A percentile compares a stretch with the other conserved stretches of the same genome.
These are phyloP conservation scores for Hippocampus abdominalis DNA, from an alignment of 2,113 vertebrate species.

Conservation along the genomic window DNA sequence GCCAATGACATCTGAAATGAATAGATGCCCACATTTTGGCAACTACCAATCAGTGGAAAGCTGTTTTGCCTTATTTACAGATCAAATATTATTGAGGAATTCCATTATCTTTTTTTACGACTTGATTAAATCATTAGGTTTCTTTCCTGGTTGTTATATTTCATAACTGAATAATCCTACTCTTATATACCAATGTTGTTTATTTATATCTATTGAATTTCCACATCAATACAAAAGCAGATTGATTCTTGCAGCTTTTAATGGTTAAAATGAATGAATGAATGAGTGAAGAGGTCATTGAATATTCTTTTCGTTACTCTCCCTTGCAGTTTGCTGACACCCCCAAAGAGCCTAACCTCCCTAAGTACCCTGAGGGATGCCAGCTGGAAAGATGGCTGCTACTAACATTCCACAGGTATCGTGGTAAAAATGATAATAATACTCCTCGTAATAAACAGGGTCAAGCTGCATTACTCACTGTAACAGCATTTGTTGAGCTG, in stretches of 20 bases:
- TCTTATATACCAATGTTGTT: not conserved
- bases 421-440: not conserved
- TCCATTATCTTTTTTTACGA: no score
- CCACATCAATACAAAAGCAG: no score
- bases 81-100: no score
- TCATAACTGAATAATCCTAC: not conserved
- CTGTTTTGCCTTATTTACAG: no score
- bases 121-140: no score
- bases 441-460: constrained; percentile 32
- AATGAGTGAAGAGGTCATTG: not conserved
- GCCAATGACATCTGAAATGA: no score
- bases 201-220: not conserved
- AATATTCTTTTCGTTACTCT: not conserved
- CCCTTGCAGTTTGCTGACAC: constrained; percentile 85
- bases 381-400: constrained; percentile 96
- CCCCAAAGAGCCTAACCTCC: constrained; percentile 89
- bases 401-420: constrained; percentile 71
- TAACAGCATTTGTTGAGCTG: constrained; percentile 23
- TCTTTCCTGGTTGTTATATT: not conserved
- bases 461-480: constrained; percentile 22
- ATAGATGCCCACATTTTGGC: no score
- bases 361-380: constrained; percentile 89
- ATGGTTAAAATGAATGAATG: not conserved
- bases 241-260: not conserved
- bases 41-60: no score